Conservation (phyloP, 2,113 vertebrate genomes). For the Serranochromis macrocephalus region DNA sequence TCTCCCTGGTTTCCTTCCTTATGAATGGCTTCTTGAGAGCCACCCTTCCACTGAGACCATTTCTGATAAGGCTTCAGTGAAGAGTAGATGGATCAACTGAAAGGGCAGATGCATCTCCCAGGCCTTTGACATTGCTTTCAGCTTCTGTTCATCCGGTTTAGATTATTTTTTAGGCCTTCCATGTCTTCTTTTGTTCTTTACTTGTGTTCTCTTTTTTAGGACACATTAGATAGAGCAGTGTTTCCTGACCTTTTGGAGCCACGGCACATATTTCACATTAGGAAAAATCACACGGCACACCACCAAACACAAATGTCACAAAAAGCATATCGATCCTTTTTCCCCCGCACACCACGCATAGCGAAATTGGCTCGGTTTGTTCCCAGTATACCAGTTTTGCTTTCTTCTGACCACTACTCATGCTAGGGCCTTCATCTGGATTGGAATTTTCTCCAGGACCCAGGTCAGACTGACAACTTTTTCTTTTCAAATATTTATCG, state of each 20-base stretch:
- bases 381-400: background rate
- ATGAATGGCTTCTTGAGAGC: background rate
- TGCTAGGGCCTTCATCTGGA: background rate
- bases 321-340: background rate
- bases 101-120: background rate
- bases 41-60: background rate
- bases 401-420: background rate
- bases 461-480: background rate
- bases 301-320: background rate
- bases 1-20: background rate
- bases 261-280: background rate
- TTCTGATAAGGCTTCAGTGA: background rate
- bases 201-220: background rate
- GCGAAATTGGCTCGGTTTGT: background rate
- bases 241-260: background rate
- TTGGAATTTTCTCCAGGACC: background rate
- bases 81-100: background rate
- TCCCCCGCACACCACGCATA: rapidly evolving
- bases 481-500: background rate
- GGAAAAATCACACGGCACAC: background rate
- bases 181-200: background rate
- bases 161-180: background rate
- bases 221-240: background rate
- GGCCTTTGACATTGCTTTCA: background rate
- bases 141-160: background rate